These are phyloP conservation scores for Oenanthe oenanthe DNA, from an alignment of 2,113 vertebrate species.

Conservation along the genomic window DNA sequence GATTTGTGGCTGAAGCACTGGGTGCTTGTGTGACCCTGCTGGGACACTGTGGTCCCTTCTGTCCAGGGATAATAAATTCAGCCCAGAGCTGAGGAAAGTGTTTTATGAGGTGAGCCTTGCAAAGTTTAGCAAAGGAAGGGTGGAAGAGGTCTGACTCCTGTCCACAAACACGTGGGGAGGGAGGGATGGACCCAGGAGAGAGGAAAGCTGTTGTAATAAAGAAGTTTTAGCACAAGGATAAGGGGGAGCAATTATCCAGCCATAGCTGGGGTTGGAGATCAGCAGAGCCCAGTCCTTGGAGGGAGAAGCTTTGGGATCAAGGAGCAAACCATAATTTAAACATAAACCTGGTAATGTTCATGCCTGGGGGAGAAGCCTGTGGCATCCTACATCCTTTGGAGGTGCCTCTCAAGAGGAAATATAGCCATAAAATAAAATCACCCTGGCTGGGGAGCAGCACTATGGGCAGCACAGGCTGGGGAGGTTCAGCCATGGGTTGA, in stretches of 20 bases:
- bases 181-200: background rate
- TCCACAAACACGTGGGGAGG: background rate
- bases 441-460: background rate
- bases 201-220: background rate
- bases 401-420: background rate
- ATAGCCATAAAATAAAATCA: fast-evolving
- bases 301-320: background rate
- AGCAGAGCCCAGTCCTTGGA: background rate
- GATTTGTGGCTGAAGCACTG: background rate
- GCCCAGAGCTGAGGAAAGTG: background rate
- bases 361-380: background rate
- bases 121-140: background rate
- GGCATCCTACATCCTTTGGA: background rate
- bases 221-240: background rate
- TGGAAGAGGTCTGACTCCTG: background rate
- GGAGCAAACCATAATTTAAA: background rate
- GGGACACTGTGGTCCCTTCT: background rate
- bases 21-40: background rate
- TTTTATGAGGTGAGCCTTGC: background rate
- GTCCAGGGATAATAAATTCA: background rate
- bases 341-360: fast-evolving
- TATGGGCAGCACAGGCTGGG: background rate
- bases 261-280: background rate
- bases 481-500: background rate
- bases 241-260: background rate